Percentiles rank a stretch among this genome's conserved stretches.
Evolutionary conservation across 2,888 invertebrate species (phyloP).

Genomic region (Fragum fragum): DNA sequence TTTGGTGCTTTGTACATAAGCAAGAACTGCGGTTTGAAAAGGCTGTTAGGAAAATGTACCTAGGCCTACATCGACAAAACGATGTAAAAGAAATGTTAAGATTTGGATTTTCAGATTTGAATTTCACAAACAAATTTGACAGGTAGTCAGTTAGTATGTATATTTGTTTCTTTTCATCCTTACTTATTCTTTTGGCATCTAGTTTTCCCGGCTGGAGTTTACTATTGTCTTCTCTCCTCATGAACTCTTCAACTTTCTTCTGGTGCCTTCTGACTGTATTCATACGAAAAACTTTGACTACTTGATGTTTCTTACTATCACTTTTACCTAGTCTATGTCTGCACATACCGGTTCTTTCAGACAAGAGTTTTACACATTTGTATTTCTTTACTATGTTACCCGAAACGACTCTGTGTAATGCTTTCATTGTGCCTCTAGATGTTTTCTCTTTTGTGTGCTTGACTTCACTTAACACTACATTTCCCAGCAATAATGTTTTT

Average conservation of each 20-base stretch:
- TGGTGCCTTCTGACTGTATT: constrained; percentile 9
- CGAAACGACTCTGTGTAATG: constrained; percentile 25
- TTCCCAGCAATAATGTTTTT: constrained; percentile 1
- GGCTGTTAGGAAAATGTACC: constrained; percentile 33
- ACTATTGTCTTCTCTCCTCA: constrained; percentile 50
- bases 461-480: constrained; percentile 19
- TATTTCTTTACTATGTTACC: constrained; percentile 46
- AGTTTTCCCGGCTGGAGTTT: constrained; percentile 39
- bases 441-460: constrained; percentile 12
- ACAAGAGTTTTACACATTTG: constrained; percentile 23
- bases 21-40: constrained; percentile 35
- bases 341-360: constrained; percentile 33
- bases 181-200: constrained; percentile 33
- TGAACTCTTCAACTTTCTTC: constrained; percentile 25
- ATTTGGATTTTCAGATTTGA: constrained; percentile 47
- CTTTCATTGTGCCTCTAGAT: constrained; percentile 6
- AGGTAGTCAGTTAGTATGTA: constrained; percentile 44
- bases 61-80: constrained; percentile 48
- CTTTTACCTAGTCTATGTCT: constrained; percentile 29
- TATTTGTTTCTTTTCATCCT: constrained; percentile 28
- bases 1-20: too few relatives aligned
- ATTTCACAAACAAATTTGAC: constrained; percentile 38
- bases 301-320: constrained; percentile 23
- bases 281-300: not conserved
- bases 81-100: not conserved